phyloP scores from a whole-genome alignment of 1,140 invertebrate species.

The Phocides pigmalion region DNA sequence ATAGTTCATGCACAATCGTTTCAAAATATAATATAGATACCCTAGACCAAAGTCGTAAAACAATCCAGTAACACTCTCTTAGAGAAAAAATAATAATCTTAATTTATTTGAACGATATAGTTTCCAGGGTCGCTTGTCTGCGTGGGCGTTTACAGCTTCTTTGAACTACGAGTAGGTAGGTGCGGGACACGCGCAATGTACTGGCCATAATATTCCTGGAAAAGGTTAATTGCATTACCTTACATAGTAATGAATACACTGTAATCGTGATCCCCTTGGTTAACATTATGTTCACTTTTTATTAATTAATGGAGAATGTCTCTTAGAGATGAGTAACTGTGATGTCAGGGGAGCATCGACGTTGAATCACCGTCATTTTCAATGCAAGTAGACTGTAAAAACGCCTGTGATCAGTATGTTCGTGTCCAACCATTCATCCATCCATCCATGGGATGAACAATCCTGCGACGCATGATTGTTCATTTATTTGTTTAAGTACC shows the following conservation, averaged over 20 bases:
- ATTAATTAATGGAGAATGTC: neutral
- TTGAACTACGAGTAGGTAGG: slow-evolving; percentile 46
- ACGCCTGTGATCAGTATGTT: no score
- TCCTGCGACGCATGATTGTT: no score
- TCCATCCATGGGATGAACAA: no score
- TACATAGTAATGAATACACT: slow-evolving; percentile 22
- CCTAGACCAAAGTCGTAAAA: no score
- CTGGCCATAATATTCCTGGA: slow-evolving; percentile 52
- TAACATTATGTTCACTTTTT: slow-evolving; percentile 2
- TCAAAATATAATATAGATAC: no score
- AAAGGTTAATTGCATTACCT: slow-evolving; percentile 57
- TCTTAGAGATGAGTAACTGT: no score
- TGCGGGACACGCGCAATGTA: slow-evolving; percentile 39
- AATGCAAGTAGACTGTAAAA: no score
- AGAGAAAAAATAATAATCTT: neutral
- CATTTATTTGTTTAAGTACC: no score
- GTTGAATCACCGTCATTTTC: no score
- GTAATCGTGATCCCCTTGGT: neutral
- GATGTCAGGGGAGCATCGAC: no score
- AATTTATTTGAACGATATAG: slow-evolving; percentile 33
- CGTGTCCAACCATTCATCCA: no score
- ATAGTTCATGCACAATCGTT: no score
- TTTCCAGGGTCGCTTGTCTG: slow-evolving; percentile 45
- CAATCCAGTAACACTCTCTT: neutral
- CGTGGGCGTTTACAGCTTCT: slow-evolving; percentile 70